Base-by-base conservation (phyloP, 35 echinoderm and acorn worm species). In the Holothuria glaberrima region DNA sequence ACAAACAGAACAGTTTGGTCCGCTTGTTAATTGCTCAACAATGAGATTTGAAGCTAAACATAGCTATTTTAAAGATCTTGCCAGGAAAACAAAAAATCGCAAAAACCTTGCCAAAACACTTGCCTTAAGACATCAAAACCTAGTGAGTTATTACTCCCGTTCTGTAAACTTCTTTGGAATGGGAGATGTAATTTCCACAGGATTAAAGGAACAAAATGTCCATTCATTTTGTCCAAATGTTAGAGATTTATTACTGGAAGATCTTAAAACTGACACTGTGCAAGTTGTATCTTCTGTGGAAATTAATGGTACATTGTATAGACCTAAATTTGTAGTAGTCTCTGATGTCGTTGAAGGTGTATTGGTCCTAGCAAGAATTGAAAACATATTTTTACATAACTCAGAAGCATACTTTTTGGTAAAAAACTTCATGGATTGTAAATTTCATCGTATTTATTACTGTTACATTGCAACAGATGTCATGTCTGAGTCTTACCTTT, bases 61-160 rank as follows among this genome's bases (percentile, higher is more conserved):
- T n/a, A n/a, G n/a, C n/a, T n/a, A n/a, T n/a, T 82, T 82, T 82
- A 82, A 82, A 17, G 79, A 82, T 14, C 79, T 82, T 25, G 79
- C 13, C 1, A 82, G 48, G 26, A 82, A 82, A 19, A 78, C 48
- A 30, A 82, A 82, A 82, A 82, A n/a, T n/a, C 24, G 4, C 48
- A 14, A 82, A 20, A 31, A 82, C 58, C 19, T 33, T 82, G 0
- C 0, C 79, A 30, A 82, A 82, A 19, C 12, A 1, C 22, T 82
- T 27, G 79, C 79, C 18, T 22, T 59, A 10, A 0, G 78, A 16
- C 52, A 82, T 59, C 78, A 82, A 32, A 82, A 78, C 30, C 74
- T 78, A 0, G 44, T 46, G 74, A 82, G 78, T 82, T n/a, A 25
- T 48, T 27, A 48, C 28, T 22, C 28, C 14, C 20, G 18, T 19